Conservation (phyloP, 2,888 invertebrate genomes). For the Drosophila tanythrix region DNA sequence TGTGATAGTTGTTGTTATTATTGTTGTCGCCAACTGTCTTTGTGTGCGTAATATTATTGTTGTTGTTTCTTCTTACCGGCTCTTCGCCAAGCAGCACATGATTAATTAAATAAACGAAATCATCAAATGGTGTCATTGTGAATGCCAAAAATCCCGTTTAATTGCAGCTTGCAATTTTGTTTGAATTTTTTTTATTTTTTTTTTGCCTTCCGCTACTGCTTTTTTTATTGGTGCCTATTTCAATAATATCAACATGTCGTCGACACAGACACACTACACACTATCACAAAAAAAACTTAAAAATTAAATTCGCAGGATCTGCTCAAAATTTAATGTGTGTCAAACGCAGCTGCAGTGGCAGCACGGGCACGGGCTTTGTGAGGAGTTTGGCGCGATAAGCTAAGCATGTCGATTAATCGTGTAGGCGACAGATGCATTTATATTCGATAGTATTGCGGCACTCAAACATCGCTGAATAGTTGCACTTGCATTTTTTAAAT, state of each 20-base stretch:
- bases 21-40: background rate
- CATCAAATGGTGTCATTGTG: conserved; percentile 87
- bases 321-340: conserved; percentile 20
- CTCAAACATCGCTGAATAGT: conserved; percentile 4
- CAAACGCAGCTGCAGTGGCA: conserved; percentile 44
- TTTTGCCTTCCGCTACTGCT: background rate
- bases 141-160: conserved; percentile 21
- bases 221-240: conserved; percentile 10
- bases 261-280: conserved; percentile 12
- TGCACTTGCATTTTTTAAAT: background rate
- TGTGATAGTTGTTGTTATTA: background rate
- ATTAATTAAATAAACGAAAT: conserved; percentile 87
- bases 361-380: conserved; percentile 30
- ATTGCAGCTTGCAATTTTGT: conserved; percentile 40
- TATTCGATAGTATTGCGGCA: background rate
- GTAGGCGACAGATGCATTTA: background rate
- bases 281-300: conserved; percentile 43
- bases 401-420: conserved; percentile 23
- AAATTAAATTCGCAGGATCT: conserved; percentile 25
- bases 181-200: conserved; percentile 6
- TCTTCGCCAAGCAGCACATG: conserved; percentile 87
- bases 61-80: conserved; percentile 85
- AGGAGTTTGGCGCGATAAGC: conserved; percentile 36
- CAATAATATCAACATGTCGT: conserved; percentile 29
- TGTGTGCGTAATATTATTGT: conserved; percentile 3